Percentiles rank a stretch among this genome's conserved stretches.
Evolutionary conservation across 2,888 invertebrate genomes (phyloP).

Genomic region (Dynastes maya): DNA sequence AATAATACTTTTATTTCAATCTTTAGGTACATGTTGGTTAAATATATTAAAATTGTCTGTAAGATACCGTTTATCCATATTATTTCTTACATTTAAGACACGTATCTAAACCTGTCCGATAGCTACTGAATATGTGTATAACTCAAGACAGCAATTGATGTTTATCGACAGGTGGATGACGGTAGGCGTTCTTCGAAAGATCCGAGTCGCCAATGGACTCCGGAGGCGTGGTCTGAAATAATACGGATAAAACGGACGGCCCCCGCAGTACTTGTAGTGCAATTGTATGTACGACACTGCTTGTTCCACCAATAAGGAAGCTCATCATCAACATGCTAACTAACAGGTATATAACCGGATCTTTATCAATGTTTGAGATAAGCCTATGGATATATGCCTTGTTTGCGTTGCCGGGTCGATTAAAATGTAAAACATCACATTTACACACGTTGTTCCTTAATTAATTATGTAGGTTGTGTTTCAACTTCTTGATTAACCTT

Average conservation of each 20-base stretch:
- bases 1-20: too few relatives aligned
- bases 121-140: background rate
- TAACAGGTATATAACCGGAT: conserved; percentile 8
- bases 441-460: background rate
- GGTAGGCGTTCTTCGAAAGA: conserved; percentile 22
- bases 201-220: conserved; percentile 35
- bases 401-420: conserved; percentile 16
- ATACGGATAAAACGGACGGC: conserved; percentile 32
- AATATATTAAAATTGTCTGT: too few relatives aligned
- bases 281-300: conserved; percentile 38
- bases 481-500: background rate
- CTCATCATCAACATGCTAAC: conserved; percentile 20
- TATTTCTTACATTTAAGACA: too few relatives aligned
- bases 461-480: conserved; percentile 1
- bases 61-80: too few relatives aligned
- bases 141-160: conserved; percentile 19
- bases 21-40: too few relatives aligned
- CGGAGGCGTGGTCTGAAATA: conserved; percentile 26
- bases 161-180: conserved; percentile 35
- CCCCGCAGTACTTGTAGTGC: conserved; percentile 37
- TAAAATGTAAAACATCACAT: conserved; percentile 13
- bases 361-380: conserved; percentile 32
- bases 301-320: conserved; percentile 30
- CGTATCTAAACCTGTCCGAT: background rate
- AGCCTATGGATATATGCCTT: background rate